A percentile compares a stretch with the other conserved stretches of the same genome.
These are phyloP conservation scores for Anomalospiza imberbis DNA, from an alignment of 2,797 vertebrate species.

Conservation along the genomic window DNA sequence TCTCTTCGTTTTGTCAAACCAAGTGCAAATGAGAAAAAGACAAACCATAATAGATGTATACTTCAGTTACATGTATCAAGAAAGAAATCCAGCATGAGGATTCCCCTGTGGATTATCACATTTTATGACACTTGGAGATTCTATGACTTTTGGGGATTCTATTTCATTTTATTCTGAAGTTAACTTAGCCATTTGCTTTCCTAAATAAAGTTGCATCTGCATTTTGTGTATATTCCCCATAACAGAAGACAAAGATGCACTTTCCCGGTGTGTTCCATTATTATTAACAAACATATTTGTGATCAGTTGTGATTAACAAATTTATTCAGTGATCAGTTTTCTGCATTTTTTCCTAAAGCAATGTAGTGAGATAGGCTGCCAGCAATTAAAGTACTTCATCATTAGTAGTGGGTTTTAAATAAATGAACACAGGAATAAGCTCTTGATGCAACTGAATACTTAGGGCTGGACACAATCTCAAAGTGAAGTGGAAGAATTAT, in stretches of 20 bases:
- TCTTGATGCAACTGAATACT: neutral
- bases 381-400: neutral
- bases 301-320: neutral
- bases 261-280: neutral
- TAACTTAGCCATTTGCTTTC: neutral
- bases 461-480: neutral
- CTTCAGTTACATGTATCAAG: neutral
- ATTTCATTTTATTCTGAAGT: neutral
- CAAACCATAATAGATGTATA: fast-evolving
- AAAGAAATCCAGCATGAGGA: neutral
- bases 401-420: neutral
- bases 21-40: neutral
- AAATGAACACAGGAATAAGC: neutral
- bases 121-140: neutral
- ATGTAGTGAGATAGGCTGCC: neutral
- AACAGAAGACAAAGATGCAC: neutral
- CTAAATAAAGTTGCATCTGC: neutral
- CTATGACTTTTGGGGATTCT: neutral
- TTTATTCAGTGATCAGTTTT: neutral
- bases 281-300: neutral
- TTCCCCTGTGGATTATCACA: neutral
- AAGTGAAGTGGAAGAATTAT: neutral
- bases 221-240: neutral
- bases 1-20: neutral
- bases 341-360: neutral